Evolutionary conservation across 2,113 vertebrate species (phyloP).

Genomic region (Mola mola): DNA sequence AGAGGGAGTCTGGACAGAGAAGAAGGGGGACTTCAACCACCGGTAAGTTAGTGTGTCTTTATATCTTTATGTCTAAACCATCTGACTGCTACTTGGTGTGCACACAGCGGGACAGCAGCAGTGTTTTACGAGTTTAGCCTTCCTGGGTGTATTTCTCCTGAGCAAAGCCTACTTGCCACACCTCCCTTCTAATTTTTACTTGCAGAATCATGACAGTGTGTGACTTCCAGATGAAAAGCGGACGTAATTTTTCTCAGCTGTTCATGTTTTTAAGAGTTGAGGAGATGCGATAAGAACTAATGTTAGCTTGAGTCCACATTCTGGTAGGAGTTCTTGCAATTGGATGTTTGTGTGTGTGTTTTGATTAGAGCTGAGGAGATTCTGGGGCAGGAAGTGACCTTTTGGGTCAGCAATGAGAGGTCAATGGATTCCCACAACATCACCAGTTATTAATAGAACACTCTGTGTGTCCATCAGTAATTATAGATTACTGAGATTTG

Average conservation of each 20-base stretch:
- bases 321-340: constrained; percentile 1
- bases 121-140: background rate
- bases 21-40: constrained; percentile 88
- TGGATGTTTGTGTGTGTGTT: constrained; percentile 47
- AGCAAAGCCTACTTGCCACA: background rate
- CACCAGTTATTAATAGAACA: constrained; percentile 51
- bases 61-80: background rate
- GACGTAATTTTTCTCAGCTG: constrained; percentile 16
- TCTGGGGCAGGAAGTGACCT: constrained; percentile 67
- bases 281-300: constrained; percentile 20
- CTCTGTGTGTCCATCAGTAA: constrained; percentile 3
- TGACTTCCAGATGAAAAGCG: background rate
- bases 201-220: constrained; percentile 2
- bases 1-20: constrained; percentile 93
- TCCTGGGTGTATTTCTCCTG: background rate
- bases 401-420: constrained; percentile 47
- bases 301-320: constrained; percentile 19
- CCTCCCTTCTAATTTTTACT: constrained; percentile 1
- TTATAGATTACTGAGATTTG: too few relatives aligned
- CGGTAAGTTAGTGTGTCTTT: constrained; percentile 81
- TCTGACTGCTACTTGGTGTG: background rate
- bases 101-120: background rate
- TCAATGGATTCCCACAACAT: constrained; percentile 72
- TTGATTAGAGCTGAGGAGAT: constrained; percentile 47
- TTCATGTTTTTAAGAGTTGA: constrained; percentile 33